Base-by-base conservation (phyloP, 2,113 vertebrate species). In the Lepidothrix coronata region DNA sequence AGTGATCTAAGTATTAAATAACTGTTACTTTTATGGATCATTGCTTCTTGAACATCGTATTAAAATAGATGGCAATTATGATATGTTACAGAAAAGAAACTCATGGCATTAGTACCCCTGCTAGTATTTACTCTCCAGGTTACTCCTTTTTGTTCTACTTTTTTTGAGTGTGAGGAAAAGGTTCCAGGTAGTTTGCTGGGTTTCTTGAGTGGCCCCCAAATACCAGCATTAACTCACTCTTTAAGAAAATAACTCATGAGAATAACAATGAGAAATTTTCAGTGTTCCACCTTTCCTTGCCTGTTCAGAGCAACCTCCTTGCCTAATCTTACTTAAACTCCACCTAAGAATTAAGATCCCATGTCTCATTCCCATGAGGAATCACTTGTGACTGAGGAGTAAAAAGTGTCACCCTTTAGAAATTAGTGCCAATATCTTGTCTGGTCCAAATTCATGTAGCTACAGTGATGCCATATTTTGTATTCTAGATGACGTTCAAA, bases 1-100 rank as follows among this genome's bases (percentile, higher is more conserved):
- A 39, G 48, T 65, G 83, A 78, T 75, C 72, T 86, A 81, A 86
- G 65, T 70, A 71, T 93, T 90, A 88, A 94, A 80, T 92, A 93
- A 90, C 88, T 77, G 48, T 52, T 73, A 4, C 55, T 93, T 93
- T 85, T 77, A 55, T 52, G 78, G 63, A 77, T 97, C 72, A 41
- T 58, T 95, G 39, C 51, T 80, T 91, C 72, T 86, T 89, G 81
- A 86, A 52, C 51, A 65, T 65, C 9, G 11, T 27, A 35, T 88
- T 74, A 37, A 88, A 91, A 94, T 9, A 63, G 55, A 80, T 58
- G 71, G 59, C n/a, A 90, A n/a, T 84, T 74, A 41, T 22, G 54
- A 6, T 58, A 43, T 20, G 48, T 57, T 57, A 61, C 44, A 78
- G 65, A 43, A 44, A 80, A 81, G 46, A 83, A 82, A 49, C 27